Evolutionary conservation across 1,140 invertebrate genomes (phyloP), one percentile per base, ranked within the genome.

Genomic region (Elysia chlorotica): DNA sequence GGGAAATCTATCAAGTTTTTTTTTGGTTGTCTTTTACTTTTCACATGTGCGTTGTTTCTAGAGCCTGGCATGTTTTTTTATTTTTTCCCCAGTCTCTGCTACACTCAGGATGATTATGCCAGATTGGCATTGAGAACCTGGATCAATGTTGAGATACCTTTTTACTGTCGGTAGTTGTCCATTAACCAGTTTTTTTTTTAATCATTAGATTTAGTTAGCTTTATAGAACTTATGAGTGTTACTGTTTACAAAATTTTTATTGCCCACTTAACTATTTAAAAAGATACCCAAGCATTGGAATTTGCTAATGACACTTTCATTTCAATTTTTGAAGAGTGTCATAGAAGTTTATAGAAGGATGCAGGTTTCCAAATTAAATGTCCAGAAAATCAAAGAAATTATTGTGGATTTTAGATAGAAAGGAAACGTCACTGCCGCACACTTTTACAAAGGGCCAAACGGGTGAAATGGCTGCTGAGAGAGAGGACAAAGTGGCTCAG

Each of bases 101-200:
- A 83, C 74, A 79, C 59, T 38, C 78, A 83, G 37, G 78, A 83
- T 28, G 82, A 85, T 14, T 82, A 82, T 74, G 81, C 83, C 23
- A 81, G 80, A 57, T 77, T 82, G 33, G 82, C 85, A 19, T 75
- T 88, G 35, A 72, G 85, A 28, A 83, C 85, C 19, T 87, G 82
- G 80, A 79, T 87, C 25, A 88, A 86, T 73, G 79, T 87, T 31
- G 84, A n/a, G n/a, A n/a, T n/a, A n/a, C n/a, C n/a, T n/a, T n/a
- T 88, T 25, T 83, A 85, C 74, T 86, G 87, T 4, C 85, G 84
- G 74, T 86, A 87, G 86, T 87, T 86, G 25, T 71, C 76, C 14
- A 85, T 88, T 56, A 82, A 88, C 73, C 81, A 86, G 73, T 78
- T 31, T 30, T 19, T 23, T 28, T 71, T 41, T 62, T 35, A 48